Percentiles rank a stretch among this genome's conserved stretches.
phyloP scores from a whole-genome alignment of 2,113 vertebrate genomes.

The Silurus asotus region DNA sequence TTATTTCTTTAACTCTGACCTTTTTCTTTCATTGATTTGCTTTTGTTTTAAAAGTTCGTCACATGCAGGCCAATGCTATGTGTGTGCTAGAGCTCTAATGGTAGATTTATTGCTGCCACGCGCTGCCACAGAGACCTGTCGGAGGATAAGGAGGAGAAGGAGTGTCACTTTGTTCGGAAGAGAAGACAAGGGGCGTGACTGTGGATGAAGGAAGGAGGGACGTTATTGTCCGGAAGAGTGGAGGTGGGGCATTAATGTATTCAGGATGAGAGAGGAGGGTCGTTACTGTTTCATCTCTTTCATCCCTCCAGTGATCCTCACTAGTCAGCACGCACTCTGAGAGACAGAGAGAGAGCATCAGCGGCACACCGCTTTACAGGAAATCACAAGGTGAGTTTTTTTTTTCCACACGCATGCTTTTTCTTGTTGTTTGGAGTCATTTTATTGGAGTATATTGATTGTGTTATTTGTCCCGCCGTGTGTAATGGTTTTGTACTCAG shows the following conservation, averaged over 20 bases:
- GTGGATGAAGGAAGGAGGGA: slow-evolving; percentile 28
- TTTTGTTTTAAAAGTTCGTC: too few species aligned
- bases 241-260: slow-evolving; percentile 36
- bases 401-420: too few species aligned
- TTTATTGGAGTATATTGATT: not conserved
- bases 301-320: slow-evolving; percentile 68
- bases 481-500: slow-evolving; percentile 32
- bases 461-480: slow-evolving; percentile 32
- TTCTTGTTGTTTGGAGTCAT: not conserved
- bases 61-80: not conserved
- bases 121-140: slow-evolving; percentile 55
- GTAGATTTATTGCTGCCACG: slow-evolving; percentile 43
- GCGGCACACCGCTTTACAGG: slow-evolving; percentile 11
- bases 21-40: not conserved
- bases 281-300: slow-evolving; percentile 72
- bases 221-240: slow-evolving; percentile 36
- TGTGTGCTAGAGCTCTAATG: slow-evolving; percentile 12
- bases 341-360: slow-evolving; percentile 51
- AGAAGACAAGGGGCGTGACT: not conserved
- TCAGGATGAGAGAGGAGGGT: slow-evolving; percentile 9
- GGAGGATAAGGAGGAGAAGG: slow-evolving; percentile 45
- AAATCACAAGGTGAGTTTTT: slow-evolving; percentile 35
- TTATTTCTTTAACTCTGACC: not conserved
- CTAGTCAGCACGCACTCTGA: slow-evolving; percentile 63
- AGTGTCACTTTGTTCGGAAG: slow-evolving; percentile 56